Evolutionary conservation across 2,113 vertebrate species (phyloP), one percentile per base, ranked within the genome.

Genomic region (Tamias sibiricus): DNA sequence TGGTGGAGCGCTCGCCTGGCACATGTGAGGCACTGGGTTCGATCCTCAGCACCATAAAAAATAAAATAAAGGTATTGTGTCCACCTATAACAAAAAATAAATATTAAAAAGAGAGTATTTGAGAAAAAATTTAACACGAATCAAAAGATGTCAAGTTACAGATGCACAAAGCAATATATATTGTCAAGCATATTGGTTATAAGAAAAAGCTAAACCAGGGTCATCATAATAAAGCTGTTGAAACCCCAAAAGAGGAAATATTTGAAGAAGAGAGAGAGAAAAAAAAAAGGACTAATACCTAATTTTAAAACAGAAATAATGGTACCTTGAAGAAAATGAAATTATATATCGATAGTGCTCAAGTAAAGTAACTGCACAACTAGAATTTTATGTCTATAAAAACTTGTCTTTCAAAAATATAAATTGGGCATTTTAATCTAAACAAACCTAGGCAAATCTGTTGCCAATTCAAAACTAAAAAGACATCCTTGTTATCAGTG

Each of bases 251-350:
- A 77, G 30, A 75, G n/a, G 59, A 85, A 68, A 54, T 57, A 77
- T 68, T 77, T 16, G 75, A 93, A 66, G 20, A 20, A 19, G 22
- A 77, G 14, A 35, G 3, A 28, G 69, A 57, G 42, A 20, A 47
- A 87, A 69, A 54, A 79, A 87, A 93, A n/a, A n/a, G n/a, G 72
- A 68, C 14, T 69, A 16, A 79, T n/a, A 42, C 14, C 6, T 93
- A 91, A 69, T 71, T 57, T 57, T 44, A 35, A 81, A 71, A n/a
- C 24, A 59, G 42, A 87, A 87, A 72, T 71, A 98, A 72, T 99
- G 99, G 17, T 19, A 14, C 8, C 20, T 72, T 74, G n/a, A 82
- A 75, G 35, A 72, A 62, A 87, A 1, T 62, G 11, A 94, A 32
- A 81, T 52, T 47, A 59, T 35, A 74, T 40, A 22, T 87, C 28